These are phyloP conservation scores for Dallia pectoralis DNA, from an alignment of 2,797 vertebrate genomes.

Conservation along the genomic window DNA sequence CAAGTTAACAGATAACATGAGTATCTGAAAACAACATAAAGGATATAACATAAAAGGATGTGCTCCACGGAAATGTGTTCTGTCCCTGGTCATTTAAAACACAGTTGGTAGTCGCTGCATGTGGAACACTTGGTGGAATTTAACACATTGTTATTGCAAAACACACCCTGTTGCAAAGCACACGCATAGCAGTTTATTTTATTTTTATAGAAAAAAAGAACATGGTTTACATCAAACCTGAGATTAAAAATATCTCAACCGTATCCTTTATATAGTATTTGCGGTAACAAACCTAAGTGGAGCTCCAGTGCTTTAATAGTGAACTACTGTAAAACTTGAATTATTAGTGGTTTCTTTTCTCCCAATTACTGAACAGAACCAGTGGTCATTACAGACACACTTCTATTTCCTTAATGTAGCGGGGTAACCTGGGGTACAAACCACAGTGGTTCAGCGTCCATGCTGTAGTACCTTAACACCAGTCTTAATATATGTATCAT, in stretches of 20 bases:
- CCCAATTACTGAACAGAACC: not conserved
- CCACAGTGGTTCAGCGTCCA: no score
- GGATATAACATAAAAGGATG: no score
- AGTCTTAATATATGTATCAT: no score
- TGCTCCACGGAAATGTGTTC: not conserved
- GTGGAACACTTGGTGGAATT: not conserved
- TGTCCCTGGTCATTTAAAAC: not conserved
- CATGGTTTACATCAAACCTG: not conserved
- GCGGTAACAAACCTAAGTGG: not conserved
- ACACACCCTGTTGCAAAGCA: not conserved
- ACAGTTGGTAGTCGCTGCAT: not conserved
- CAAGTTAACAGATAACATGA: not conserved
- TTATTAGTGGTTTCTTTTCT: not conserved
- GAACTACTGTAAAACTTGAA: not conserved
- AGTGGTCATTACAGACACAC: no score
- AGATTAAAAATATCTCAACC: not conserved
- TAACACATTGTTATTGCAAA: not conserved
- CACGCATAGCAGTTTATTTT: no score
- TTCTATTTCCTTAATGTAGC: no score
- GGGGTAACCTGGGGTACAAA: no score
- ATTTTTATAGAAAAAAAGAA: not conserved
- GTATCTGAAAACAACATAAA: not conserved
- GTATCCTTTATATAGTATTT: not conserved
- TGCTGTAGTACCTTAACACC: no score
- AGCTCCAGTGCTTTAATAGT: constrained; percentile 22